Conservation (phyloP, 1,140 invertebrate species). For the Yoshiicerus persimilis region DNA sequence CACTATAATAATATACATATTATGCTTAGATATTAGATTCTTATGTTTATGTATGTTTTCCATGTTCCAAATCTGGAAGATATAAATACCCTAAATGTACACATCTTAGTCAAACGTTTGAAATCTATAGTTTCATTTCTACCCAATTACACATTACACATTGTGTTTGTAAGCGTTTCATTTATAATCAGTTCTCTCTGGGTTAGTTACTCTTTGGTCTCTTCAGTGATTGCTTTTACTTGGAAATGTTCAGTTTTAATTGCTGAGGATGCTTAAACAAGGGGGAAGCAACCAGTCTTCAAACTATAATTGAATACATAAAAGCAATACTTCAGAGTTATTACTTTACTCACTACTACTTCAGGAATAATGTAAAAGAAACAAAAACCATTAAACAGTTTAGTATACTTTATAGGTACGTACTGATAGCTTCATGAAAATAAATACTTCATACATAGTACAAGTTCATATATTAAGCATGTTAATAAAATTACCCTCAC, state of each 20-base stretch:
- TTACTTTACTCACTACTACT: neutral
- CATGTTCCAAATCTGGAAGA: too few species aligned
- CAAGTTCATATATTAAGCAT: too few species aligned
- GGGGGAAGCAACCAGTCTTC: neutral
- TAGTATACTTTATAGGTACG: too few species aligned
- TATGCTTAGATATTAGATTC: too few species aligned
- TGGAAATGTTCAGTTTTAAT: neutral
- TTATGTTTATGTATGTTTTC: too few species aligned
- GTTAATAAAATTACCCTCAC: constrained; percentile 12
- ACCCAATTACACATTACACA: neutral
- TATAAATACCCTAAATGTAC: too few species aligned
- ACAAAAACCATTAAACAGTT: neutral
- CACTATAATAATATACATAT: too few species aligned
- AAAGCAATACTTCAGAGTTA: neutral
- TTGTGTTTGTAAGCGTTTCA: neutral
- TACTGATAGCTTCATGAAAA: neutral
- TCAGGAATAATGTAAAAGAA: neutral
- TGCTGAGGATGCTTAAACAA: neutral
- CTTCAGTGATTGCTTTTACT: neutral
- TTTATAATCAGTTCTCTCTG: neutral
- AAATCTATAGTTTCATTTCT: neutral
- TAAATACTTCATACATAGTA: neutral
- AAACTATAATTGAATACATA: neutral
- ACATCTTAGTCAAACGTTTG: too few species aligned
- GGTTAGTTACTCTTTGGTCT: neutral